Conservation (phyloP, 2,888 invertebrate species). For the Uropetala carovei region DNA sequence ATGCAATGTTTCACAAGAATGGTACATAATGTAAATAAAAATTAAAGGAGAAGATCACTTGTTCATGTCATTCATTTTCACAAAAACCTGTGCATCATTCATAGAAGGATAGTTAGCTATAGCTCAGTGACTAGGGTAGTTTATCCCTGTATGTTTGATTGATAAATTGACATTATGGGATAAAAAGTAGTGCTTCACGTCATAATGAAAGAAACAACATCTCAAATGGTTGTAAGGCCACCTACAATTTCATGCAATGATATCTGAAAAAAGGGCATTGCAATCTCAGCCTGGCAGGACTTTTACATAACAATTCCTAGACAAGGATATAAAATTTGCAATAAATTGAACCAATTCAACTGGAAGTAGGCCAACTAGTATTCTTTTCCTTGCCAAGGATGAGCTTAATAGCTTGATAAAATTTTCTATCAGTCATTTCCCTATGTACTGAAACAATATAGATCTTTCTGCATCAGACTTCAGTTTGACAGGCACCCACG, state of each 20-base stretch:
- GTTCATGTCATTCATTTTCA: background rate
- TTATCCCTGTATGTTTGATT: slow-evolving; percentile 19
- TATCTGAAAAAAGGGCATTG: background rate
- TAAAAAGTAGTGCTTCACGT: background rate
- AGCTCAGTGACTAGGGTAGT: slow-evolving; percentile 35
- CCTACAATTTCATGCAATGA: slow-evolving; percentile 24
- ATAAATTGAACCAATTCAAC: slow-evolving; percentile 20
- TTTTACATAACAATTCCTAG: background rate
- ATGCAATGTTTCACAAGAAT: slow-evolving; percentile 25
- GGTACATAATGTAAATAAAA: slow-evolving; percentile 5
- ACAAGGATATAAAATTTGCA: slow-evolving; percentile 40
- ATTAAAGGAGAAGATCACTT: background rate
- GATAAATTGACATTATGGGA: slow-evolving; percentile 24
- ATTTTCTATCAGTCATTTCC: slow-evolving; percentile 17
- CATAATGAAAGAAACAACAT: slow-evolving; percentile 15
- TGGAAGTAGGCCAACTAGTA: slow-evolving; percentile 51
- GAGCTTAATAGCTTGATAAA: slow-evolving; percentile 22
- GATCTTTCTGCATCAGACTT: slow-evolving; percentile 44
- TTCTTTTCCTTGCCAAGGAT: slow-evolving; percentile 59
- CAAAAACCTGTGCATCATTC: slow-evolving; percentile 20
- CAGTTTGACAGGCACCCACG: background rate
- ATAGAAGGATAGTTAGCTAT: background rate
- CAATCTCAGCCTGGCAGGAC: background rate
- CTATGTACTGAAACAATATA: slow-evolving; percentile 34
- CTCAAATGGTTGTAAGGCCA: slow-evolving; percentile 14